Conservation (phyloP, 2,888 invertebrate genomes). For the Apamea epomidion region DNA sequence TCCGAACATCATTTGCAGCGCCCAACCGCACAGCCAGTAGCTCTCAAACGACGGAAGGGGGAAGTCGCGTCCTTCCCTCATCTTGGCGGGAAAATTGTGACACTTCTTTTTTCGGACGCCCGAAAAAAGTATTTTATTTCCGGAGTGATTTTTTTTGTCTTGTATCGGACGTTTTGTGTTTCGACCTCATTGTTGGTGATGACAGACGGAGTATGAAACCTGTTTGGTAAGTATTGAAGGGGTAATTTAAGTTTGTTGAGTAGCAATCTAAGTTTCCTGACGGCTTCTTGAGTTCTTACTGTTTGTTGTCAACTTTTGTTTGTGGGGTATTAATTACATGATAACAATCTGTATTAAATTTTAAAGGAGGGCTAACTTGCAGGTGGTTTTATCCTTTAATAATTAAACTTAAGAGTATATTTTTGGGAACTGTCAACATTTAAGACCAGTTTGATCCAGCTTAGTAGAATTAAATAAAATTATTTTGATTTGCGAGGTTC, state of each 20-base stretch:
- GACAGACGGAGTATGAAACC: constrained; percentile 29
- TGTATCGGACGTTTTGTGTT: constrained; percentile 49
- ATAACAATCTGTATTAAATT: constrained; percentile 50
- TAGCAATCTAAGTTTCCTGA: constrained; percentile 64
- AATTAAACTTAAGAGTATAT: background rate
- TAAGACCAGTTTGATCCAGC: background rate
- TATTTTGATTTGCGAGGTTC: background rate
- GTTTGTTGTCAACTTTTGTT: constrained; percentile 64
- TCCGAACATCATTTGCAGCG: constrained; percentile 80
- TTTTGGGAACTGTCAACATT: background rate
- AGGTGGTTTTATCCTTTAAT: background rate
- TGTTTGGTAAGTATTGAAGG: constrained; percentile 61
- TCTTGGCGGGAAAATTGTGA: constrained; percentile 77
- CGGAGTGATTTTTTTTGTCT: constrained; percentile 48
- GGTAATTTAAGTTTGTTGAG: constrained; percentile 64
- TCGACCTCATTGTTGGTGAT: constrained; percentile 34
- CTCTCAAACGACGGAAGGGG: constrained; percentile 70
- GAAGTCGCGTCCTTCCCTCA: constrained; percentile 68
- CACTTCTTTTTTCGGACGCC: constrained; percentile 73
- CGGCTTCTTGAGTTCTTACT: constrained; percentile 48
- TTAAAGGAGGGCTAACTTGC: background rate
- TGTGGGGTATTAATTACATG: constrained; percentile 58
- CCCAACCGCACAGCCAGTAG: constrained; percentile 76
- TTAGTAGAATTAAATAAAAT: background rate
- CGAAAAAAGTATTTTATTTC: constrained; percentile 49